phyloP scores from a whole-genome alignment of 2,797 vertebrate genomes.

The Manis javanica region DNA sequence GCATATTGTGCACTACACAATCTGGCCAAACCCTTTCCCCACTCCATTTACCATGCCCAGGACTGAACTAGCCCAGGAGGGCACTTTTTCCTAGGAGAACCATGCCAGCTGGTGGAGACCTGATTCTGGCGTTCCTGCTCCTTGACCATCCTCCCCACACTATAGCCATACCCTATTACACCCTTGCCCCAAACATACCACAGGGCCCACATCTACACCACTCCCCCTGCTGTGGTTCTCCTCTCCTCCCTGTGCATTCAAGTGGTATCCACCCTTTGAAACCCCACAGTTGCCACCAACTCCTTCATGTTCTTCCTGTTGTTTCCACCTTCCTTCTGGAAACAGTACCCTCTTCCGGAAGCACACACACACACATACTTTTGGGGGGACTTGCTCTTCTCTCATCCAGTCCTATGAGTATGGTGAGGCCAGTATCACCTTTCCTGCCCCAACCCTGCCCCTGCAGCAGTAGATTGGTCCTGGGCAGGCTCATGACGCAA shows the following conservation, averaged over 20 bases:
- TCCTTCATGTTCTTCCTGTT: neutral
- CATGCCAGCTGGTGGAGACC: neutral
- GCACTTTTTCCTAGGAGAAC: neutral
- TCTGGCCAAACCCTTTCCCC: neutral
- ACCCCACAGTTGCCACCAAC: neutral
- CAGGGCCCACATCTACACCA: neutral
- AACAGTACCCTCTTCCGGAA: neutral
- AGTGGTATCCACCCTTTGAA: neutral
- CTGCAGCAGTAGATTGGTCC: too few species aligned
- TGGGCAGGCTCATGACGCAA: neutral
- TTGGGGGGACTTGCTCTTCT: neutral
- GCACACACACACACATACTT: too few species aligned
- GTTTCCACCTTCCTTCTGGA: neutral
- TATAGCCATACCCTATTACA: neutral
- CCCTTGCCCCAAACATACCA: neutral
- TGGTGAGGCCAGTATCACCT: neutral
- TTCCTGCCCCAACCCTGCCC: neutral
- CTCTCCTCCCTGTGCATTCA: too few species aligned
- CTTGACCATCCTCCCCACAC: rapidly evolving
- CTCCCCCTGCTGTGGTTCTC: rapidly evolving
- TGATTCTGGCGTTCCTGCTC: neutral
- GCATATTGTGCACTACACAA: neutral
- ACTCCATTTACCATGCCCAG: rapidly evolving
- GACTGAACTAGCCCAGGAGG: neutral
- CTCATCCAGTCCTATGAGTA: neutral